Conservation (phyloP, 2,888 invertebrate species). For the Cerastis leucographa region DNA sequence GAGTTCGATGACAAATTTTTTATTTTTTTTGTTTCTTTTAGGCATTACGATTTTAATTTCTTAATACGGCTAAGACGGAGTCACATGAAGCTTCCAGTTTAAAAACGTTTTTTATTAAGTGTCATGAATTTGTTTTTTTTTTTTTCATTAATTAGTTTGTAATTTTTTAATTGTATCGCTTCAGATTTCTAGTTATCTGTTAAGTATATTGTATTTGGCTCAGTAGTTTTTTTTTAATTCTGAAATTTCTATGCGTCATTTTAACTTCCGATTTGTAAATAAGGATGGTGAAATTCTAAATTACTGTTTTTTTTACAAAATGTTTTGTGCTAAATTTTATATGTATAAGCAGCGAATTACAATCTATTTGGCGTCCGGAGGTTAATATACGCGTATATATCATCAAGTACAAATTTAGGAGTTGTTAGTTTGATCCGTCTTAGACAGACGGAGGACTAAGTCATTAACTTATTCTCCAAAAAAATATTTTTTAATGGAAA, state of each 20-base stretch:
- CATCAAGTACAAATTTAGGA: constrained; percentile 88
- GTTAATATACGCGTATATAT: constrained; percentile 80
- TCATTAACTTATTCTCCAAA: constrained; percentile 76
- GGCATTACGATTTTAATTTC: constrained; percentile 78
- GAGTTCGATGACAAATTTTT: constrained; percentile 69
- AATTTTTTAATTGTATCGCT: constrained; percentile 85
- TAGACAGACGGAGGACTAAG: constrained; percentile 74
- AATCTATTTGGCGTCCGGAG: constrained; percentile 84
- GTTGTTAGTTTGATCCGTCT: constrained; percentile 78
- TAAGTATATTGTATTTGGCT: constrained; percentile 79
- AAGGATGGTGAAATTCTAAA: constrained; percentile 78
- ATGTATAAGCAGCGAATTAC: constrained; percentile 79
- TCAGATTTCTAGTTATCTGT: constrained; percentile 78
- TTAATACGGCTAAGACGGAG: constrained; percentile 80
- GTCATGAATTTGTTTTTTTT: constrained; percentile 86
- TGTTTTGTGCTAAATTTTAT: constrained; percentile 69
- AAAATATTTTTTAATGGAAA: constrained; percentile 71
- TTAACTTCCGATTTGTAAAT: constrained; percentile 81
- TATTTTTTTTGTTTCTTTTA: constrained; percentile 76
- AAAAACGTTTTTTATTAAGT: constrained; percentile 78
- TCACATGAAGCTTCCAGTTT: constrained; percentile 87
- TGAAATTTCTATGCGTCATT: constrained; percentile 70
- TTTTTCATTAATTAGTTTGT: constrained; percentile 86
- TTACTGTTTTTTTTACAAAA: constrained; percentile 64
- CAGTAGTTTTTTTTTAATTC: constrained; percentile 73